A percentile compares a stretch with the other conserved stretches of the same genome.
phyloP scores from a whole-genome alignment of 2,797 vertebrate species.

The Arrhamphus sclerolepis region DNA sequence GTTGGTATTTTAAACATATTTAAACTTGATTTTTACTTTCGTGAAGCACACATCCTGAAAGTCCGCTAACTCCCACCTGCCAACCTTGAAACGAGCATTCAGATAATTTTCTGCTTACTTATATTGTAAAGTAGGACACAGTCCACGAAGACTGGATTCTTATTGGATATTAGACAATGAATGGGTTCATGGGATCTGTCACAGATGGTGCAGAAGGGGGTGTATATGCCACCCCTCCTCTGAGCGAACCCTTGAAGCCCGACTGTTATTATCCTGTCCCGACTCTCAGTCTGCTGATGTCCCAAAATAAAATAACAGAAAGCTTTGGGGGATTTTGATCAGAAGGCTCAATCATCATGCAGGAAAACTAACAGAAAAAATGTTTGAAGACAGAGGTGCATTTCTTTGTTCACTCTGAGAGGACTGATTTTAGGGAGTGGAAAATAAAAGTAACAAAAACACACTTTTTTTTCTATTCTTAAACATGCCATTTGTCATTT shows the following conservation, averaged over 20 bases:
- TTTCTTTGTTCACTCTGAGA: too few species aligned
- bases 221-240: constrained; percentile 34
- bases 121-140: constrained; percentile 59
- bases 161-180: constrained; percentile 47
- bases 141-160: constrained; percentile 50
- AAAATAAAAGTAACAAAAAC: background rate
- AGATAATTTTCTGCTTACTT: constrained; percentile 55
- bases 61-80: constrained; percentile 44
- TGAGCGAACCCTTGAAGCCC: constrained; percentile 24
- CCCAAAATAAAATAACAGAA: too few species aligned
- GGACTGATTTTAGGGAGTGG: too few species aligned
- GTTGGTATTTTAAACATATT: constrained; percentile 21
- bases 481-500: constrained; percentile 10
- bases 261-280: constrained; percentile 22
- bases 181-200: constrained; percentile 76
- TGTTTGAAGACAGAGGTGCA: too few species aligned
- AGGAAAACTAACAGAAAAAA: too few species aligned
- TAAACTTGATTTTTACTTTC: constrained; percentile 41
- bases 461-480: constrained; percentile 17
- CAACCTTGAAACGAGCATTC: constrained; percentile 58
- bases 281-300: constrained; percentile 9
- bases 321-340: too few species aligned
- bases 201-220: constrained; percentile 75
- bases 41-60: constrained; percentile 18
- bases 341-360: too few species aligned